A percentile compares a stretch with the other conserved stretches of the same genome.
Evolutionary conservation across 2,113 vertebrate genomes (phyloP).

Genomic region (Ammospiza caudacuta): DNA sequence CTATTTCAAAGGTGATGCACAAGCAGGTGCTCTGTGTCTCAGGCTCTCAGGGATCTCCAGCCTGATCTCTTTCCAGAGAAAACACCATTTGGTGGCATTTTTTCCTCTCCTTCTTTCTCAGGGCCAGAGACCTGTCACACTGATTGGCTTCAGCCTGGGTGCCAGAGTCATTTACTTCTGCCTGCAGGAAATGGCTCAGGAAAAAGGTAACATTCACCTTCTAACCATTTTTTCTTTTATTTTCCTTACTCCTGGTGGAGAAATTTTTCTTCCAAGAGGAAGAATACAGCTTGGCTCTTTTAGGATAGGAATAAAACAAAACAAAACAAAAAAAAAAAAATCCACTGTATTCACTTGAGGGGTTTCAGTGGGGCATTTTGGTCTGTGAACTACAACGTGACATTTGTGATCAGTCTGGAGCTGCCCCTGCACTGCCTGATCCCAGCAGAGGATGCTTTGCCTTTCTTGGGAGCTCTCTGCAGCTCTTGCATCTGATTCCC

Average conservation of each 20-base stretch:
- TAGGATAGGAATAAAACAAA: background rate
- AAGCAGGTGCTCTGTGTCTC: background rate
- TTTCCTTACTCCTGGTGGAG: background rate
- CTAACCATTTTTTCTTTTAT: background rate
- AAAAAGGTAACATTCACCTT: conserved; percentile 79
- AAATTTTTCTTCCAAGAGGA: background rate
- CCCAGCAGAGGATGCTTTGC: conserved; percentile 10
- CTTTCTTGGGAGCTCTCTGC: conserved; percentile 29
- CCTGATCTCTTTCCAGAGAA: background rate
- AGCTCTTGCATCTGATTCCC: background rate
- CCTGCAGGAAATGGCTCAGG: conserved; percentile 92
- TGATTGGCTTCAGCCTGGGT: conserved; percentile 96
- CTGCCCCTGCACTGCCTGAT: background rate
- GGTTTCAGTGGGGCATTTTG: background rate
- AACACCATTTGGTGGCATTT: background rate
- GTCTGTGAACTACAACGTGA: background rate
- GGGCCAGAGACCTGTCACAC: conserved; percentile 91
- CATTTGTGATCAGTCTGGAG: conserved; percentile 8
- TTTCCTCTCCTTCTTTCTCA: conserved; percentile 45
- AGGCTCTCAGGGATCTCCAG: fast-evolving
- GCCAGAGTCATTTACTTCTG: conserved; percentile 98
- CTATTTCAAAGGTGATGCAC: background rate
- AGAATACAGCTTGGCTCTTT: background rate
- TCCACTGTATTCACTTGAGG: background rate
- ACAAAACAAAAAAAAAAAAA: background rate